Conservation (phyloP, 2,888 invertebrate species). For the Drosophila nr. perissopoda region DNA sequence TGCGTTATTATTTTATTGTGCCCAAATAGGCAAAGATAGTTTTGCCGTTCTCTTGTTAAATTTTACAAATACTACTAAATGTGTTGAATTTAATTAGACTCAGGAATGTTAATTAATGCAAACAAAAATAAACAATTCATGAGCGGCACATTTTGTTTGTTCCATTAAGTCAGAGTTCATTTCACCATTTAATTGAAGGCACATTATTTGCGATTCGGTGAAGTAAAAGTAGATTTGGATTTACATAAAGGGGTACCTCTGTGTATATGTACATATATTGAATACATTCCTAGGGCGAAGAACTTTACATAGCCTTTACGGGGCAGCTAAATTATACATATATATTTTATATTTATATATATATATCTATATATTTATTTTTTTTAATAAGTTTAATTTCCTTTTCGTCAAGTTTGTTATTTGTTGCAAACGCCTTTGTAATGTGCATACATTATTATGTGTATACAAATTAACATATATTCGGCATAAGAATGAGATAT, state of each 20-base stretch:
- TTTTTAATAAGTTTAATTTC: not conserved
- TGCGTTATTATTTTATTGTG: conserved; percentile 23
- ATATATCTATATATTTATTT: not conserved
- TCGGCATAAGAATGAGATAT: conserved; percentile 10
- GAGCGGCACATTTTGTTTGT: conserved; percentile 10
- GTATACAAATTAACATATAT: not conserved
- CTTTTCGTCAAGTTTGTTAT: not conserved
- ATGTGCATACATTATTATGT: not conserved
- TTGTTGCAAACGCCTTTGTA: not conserved
- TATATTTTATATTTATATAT: not conserved
- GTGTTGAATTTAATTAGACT: conserved; percentile 8
- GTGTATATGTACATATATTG: not conserved
- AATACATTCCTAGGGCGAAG: too few relatives aligned
- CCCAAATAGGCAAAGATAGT: conserved; percentile 26
- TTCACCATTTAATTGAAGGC: not conserved
- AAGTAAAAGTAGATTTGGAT: not conserved
- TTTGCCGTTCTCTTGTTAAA: conserved; percentile 4
- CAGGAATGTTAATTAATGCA: not conserved
- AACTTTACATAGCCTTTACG: not conserved
- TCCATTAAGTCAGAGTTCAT: not conserved
- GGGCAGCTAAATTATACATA: not conserved
- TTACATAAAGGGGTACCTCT: not conserved
- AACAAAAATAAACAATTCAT: not conserved
- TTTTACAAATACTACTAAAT: not conserved
- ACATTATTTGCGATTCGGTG: not conserved